Conservation (phyloP, 2,797 vertebrate species). For the Sebastes vulpes region DNA sequence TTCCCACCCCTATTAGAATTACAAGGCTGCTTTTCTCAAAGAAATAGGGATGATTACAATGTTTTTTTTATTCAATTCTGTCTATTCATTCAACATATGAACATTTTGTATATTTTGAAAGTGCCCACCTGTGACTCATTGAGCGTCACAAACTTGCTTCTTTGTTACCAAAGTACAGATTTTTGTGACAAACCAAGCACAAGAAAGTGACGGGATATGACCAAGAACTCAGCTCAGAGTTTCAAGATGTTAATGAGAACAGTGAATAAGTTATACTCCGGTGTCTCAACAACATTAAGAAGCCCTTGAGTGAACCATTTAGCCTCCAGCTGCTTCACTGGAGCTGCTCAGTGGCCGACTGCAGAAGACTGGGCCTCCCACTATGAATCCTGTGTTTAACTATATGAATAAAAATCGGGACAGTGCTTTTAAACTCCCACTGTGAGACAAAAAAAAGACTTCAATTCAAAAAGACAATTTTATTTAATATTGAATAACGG, state of each 20-base stretch:
- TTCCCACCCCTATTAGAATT: too few relatives aligned
- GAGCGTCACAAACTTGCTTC: background rate
- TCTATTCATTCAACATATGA: background rate
- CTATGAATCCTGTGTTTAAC: slow-evolving; percentile 2
- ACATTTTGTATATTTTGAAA: background rate
- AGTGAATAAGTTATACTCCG: slow-evolving; percentile 1
- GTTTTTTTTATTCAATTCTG: background rate
- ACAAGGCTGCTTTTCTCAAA: background rate
- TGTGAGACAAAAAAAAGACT: background rate
- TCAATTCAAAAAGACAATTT: slow-evolving; percentile 4
- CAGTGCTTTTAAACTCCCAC: background rate
- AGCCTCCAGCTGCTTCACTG: slow-evolving; percentile 31
- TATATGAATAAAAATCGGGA: slow-evolving; percentile 20
- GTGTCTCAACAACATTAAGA: background rate
- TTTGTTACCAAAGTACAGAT: background rate
- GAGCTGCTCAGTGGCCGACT: slow-evolving; percentile 12
- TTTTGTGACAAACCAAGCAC: background rate
- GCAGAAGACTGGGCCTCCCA: background rate
- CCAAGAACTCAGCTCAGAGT: background rate
- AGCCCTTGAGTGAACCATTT: slow-evolving; percentile 28
- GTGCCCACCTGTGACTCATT: background rate
- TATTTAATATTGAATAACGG: slow-evolving; percentile 2
- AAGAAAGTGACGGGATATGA: background rate
- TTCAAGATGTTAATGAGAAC: background rate
- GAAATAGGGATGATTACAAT: background rate